These are phyloP conservation scores for Aphidius colemani DNA, from an alignment of 2,888 invertebrate species.

Conservation along the genomic window DNA sequence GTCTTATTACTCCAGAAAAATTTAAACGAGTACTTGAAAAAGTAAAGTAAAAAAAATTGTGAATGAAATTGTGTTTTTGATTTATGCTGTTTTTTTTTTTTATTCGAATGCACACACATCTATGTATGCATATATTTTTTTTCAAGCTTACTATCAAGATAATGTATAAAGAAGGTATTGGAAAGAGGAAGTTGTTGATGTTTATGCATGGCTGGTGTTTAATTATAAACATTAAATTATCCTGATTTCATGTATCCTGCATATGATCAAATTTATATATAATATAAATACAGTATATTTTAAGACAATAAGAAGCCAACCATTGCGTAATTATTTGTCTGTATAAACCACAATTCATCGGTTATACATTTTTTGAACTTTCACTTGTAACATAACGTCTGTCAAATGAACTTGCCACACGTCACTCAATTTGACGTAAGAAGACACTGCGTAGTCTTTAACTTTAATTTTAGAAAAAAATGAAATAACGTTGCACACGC, in stretches of 20 bases:
- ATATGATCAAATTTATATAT: conserved; percentile 40
- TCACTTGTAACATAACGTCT: conserved; percentile 35
- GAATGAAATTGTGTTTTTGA: conserved; percentile 1
- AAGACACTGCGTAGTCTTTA: conserved; percentile 52
- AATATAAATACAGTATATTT: background rate
- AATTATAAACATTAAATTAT: conserved; percentile 28
- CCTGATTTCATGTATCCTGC: conserved; percentile 41
- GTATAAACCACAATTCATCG: conserved; percentile 60
- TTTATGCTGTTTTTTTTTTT: background rate
- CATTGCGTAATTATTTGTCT: conserved; percentile 57
- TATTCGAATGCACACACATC: too few species aligned
- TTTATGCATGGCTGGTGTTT: conserved; percentile 28
- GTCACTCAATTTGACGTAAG: conserved; percentile 60
- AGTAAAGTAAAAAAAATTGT: background rate
- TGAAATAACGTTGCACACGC: conserved; percentile 34
- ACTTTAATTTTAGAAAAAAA: too few species aligned
- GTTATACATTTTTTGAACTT: conserved; percentile 40
- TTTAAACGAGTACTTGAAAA: background rate
- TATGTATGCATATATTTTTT: too few species aligned
- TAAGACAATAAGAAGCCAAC: conserved; percentile 23
- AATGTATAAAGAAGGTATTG: background rate
- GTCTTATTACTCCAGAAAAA: conserved; percentile 4
- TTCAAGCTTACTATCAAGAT: background rate
- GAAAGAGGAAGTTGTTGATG: conserved; percentile 10
- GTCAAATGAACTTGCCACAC: conserved; percentile 48